Evolutionary conservation across 2,797 vertebrate genomes (phyloP).

Genomic region (Rhabdomys pumilio): DNA sequence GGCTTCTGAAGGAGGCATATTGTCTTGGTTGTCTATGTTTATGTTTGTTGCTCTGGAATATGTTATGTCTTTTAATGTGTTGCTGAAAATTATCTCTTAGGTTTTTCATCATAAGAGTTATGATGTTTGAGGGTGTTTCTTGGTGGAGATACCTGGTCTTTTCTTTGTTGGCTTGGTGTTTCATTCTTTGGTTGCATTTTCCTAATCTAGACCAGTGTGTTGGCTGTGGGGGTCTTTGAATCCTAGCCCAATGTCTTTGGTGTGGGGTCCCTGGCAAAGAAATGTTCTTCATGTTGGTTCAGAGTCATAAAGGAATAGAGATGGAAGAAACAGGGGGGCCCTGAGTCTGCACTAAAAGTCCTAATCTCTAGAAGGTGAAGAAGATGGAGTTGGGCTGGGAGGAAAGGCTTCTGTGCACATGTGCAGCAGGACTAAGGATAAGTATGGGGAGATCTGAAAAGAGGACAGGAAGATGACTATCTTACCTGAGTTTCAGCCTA

Average conservation of each 20-base stretch:
- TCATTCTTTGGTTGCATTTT: neutral
- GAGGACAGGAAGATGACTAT: neutral
- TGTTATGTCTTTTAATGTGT: no score
- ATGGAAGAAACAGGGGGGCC: neutral
- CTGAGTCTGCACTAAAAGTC: neutral
- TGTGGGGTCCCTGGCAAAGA: neutral
- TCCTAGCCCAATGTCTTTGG: neutral
- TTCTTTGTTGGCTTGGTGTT: neutral
- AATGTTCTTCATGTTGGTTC: no score
- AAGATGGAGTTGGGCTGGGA: neutral
- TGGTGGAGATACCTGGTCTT: neutral
- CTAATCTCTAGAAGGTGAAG: no score
- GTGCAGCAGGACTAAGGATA: neutral
- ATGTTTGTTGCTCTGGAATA: neutral
- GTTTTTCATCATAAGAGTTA: neutral
- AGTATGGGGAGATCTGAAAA: no score
- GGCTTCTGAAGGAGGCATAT: neutral
- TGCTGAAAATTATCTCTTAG: no score
- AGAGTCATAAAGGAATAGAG: neutral
- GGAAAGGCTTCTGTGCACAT: no score
- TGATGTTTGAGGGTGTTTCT: neutral
- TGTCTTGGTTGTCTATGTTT: neutral
- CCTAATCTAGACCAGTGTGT: neutral
- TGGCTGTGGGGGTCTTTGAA: neutral
- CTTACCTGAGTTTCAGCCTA: neutral